Conservation (phyloP, 1,140 invertebrate species). For the Drosophila quadrilineata region DNA sequence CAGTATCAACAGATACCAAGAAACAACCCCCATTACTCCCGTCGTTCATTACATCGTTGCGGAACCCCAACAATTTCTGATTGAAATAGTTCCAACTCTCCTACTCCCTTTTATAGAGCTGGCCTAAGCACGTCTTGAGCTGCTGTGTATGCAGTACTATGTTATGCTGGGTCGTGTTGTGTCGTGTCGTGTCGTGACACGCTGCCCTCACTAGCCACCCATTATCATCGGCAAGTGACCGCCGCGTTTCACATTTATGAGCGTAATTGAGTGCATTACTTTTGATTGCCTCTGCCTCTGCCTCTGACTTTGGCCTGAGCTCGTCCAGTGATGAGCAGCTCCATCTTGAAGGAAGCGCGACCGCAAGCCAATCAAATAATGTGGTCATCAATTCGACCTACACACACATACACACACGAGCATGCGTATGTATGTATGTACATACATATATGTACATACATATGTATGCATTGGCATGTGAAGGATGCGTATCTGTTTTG, state of each 20-base stretch:
- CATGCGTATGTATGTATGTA: background rate
- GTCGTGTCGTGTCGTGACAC: no score
- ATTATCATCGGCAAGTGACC: background rate
- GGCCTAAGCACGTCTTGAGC: no score
- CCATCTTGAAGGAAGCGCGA: slow-evolving; percentile 31
- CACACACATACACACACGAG: slow-evolving; percentile 23
- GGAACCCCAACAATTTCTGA: no score
- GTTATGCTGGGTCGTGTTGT: no score
- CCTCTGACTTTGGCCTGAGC: no score
- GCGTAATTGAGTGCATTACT: slow-evolving; percentile 75
- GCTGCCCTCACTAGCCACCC: background rate
- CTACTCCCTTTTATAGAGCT: no score
- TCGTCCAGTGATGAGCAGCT: slow-evolving; percentile 41
- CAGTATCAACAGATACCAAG: no score
- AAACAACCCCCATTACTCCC: no score
- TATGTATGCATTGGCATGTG: background rate
- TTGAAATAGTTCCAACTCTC: no score
- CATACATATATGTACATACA: background rate
- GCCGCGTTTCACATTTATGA: slow-evolving; percentile 40
- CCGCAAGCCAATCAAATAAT: slow-evolving; percentile 63
- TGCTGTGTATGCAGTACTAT: no score
- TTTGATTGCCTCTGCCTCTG: slow-evolving; percentile 65
- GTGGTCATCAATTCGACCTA: slow-evolving; percentile 45
- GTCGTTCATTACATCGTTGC: no score
- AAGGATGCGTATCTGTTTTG: background rate